Percentiles rank a stretch among this genome's conserved stretches.
Evolutionary conservation across 2,888 invertebrate species (phyloP).

Genomic region (Tipula helvola): DNA sequence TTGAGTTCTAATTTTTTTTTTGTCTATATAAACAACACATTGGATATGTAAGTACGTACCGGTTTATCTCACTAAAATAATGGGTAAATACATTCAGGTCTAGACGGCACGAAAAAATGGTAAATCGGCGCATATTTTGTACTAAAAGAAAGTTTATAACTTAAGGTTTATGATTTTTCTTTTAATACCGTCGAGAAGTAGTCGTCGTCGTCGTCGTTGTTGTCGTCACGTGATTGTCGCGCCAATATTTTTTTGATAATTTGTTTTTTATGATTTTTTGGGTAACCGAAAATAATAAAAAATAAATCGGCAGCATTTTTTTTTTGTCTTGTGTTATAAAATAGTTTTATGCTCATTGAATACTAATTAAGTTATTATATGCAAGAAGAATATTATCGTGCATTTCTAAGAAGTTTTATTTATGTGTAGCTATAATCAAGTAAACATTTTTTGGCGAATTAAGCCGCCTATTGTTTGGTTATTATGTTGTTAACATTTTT

Average conservation of each 20-base stretch:
- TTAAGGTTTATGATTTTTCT: not conserved
- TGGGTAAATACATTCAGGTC: not conserved
- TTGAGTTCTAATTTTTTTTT: not conserved
- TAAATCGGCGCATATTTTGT: not conserved
- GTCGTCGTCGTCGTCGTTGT: not conserved
- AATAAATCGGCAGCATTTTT: not conserved
- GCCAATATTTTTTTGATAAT: not conserved
- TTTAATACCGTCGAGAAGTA: not conserved
- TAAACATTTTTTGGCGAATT: not conserved
- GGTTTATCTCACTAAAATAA: not conserved
- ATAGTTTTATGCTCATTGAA: not conserved
- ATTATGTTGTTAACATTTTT: not conserved
- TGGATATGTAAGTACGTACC: not conserved
- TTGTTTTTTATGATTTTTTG: not conserved
- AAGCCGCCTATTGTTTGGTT: not conserved
- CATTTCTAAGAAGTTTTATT: not conserved
- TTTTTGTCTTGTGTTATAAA: not conserved
- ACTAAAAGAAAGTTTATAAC: not conserved
- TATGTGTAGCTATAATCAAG: not conserved
- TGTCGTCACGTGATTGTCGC: not conserved
- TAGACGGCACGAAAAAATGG: not conserved
- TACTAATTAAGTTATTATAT: not conserved
- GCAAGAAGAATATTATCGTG: not conserved
- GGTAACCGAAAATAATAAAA: not conserved
- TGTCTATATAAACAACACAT: not conserved